phyloP scores from a whole-genome alignment of 2,797 vertebrate species.

The Dendrocincla tyrannina region DNA sequence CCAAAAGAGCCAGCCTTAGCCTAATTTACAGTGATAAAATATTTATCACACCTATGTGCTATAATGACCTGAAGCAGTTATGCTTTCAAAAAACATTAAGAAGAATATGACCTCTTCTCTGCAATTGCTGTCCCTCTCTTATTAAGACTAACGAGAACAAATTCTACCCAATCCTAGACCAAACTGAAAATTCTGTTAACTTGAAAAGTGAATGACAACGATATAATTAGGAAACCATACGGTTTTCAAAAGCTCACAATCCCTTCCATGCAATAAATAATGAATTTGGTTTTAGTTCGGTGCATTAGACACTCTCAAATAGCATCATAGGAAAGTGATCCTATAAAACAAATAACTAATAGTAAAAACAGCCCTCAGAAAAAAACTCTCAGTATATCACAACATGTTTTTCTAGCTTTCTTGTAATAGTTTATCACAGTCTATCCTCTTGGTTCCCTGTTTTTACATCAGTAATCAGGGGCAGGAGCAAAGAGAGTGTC shows the following conservation, averaged over 20 bases:
- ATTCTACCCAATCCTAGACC: slow-evolving; percentile 33
- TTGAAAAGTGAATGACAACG: slow-evolving; percentile 39
- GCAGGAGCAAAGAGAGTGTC: neutral
- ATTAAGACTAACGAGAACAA: slow-evolving; percentile 59
- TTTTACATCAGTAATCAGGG: neutral
- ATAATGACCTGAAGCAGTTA: neutral
- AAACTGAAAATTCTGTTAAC: slow-evolving; percentile 67
- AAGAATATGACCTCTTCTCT: slow-evolving; percentile 14
- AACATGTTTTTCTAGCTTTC: neutral
- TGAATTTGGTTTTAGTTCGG: slow-evolving; percentile 10
- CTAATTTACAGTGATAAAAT: neutral
- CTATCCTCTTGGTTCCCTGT: neutral
- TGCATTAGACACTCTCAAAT: neutral
- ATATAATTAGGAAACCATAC: slow-evolving; percentile 48
- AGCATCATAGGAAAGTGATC: neutral
- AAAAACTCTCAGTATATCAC: neutral
- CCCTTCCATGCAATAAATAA: neutral
- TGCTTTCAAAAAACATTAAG: slow-evolving; percentile 29
- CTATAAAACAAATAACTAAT: neutral
- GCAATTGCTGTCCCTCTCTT: neutral
- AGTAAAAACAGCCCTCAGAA: neutral
- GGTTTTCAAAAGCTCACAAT: slow-evolving; percentile 40
- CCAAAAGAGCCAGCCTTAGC: neutral
- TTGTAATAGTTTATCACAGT: neutral
- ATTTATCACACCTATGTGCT: neutral